Percentiles rank a stretch among this genome's conserved stretches.
Conservation (phyloP, 2,797 vertebrate species). For the Gambusia yucatana region DNA sequence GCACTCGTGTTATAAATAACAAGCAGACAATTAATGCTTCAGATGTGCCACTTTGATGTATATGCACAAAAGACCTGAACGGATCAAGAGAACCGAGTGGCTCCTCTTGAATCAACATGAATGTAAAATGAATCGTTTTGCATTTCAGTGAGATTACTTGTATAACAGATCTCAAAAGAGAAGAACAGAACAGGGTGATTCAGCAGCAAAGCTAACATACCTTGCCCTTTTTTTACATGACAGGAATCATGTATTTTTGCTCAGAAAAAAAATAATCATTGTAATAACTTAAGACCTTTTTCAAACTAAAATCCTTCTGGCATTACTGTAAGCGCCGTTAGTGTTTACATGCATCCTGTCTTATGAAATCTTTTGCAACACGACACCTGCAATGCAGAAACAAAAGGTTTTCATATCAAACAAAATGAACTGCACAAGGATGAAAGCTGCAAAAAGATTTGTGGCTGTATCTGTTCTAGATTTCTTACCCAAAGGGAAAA, state of each 20-base stretch:
- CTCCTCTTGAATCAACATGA: neutral
- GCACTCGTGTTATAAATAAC: constrained; percentile 6
- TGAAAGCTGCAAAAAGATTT: neutral
- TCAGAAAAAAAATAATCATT: neutral
- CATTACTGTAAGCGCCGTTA: neutral
- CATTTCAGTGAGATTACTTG: constrained; percentile 7
- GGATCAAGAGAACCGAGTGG: neutral
- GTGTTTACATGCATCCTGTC: neutral
- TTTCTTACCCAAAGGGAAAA: neutral
- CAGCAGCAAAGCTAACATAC: neutral
- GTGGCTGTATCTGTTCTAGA: neutral
- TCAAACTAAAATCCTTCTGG: neutral
- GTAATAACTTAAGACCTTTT: neutral
- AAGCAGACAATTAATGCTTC: constrained; percentile 5
- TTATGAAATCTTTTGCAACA: neutral
- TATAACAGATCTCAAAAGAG: neutral
- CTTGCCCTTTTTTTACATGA: neutral
- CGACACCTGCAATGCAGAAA: neutral
- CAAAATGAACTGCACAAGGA: neutral
- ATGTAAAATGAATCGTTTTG: constrained; percentile 3
- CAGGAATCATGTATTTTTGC: neutral
- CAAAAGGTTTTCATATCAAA: neutral
- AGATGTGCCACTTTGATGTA: constrained; percentile 15
- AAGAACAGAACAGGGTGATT: neutral
- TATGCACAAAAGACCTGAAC: constrained; percentile 5